Percentiles rank a stretch among this genome's conserved stretches.
phyloP scores from a whole-genome alignment of 2,888 invertebrate species.

The Colletes collaris region DNA sequence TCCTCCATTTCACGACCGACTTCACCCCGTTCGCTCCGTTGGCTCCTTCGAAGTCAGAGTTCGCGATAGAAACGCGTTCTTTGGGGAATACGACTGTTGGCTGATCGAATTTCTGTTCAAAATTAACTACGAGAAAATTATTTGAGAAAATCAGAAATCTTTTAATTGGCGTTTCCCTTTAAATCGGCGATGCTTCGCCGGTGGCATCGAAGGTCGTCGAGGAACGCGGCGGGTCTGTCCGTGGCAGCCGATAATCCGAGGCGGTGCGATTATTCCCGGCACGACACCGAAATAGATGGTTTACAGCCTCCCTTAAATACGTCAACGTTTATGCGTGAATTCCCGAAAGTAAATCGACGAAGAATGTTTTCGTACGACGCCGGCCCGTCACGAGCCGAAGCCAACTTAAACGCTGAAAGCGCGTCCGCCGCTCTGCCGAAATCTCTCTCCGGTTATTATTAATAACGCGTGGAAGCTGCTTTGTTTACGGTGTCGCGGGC shows the following conservation, averaged over 20 bases:
- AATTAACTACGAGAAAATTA: no score
- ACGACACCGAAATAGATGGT: slow-evolving; percentile 80
- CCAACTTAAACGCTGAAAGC: slow-evolving; percentile 77
- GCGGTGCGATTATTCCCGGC: slow-evolving; percentile 61
- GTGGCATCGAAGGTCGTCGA: slow-evolving; percentile 32
- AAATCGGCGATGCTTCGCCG: no score
- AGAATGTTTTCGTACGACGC: slow-evolving; percentile 81
- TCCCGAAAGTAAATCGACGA: slow-evolving; percentile 82
- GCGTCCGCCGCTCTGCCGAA: slow-evolving; percentile 24
- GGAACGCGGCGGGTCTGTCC: slow-evolving; percentile 22
- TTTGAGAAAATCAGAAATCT: no score
- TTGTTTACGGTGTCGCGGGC: slow-evolving; percentile 74
- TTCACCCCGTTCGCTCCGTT: no score
- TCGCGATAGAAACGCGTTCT: no score
- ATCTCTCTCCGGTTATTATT: slow-evolving; percentile 71
- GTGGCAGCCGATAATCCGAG: slow-evolving; percentile 50
- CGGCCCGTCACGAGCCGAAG: slow-evolving; percentile 74
- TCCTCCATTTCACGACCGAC: no score
- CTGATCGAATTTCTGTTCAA: no score
- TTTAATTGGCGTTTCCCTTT: no score
- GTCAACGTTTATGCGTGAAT: slow-evolving; percentile 82
- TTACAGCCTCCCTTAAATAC: slow-evolving; percentile 82
- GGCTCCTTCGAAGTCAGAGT: no score
- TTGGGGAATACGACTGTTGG: no score
- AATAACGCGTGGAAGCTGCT: slow-evolving; percentile 72